phyloP scores from a whole-genome alignment of 2,888 invertebrate species.

The Metopia argyrocephala region DNA sequence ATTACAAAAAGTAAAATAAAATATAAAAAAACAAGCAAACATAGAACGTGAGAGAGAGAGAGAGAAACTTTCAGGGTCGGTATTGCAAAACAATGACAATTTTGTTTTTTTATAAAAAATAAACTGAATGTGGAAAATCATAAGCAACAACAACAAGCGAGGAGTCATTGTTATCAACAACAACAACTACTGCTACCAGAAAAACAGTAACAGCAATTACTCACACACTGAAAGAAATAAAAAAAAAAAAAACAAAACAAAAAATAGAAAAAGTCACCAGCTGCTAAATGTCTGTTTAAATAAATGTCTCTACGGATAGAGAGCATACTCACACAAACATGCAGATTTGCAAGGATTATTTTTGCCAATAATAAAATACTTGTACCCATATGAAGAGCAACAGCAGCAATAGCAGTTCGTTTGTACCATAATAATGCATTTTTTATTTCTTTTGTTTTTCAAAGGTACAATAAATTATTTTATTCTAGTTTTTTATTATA shows the following conservation, averaged over 20 bases:
- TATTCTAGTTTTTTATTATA: conserved; percentile 15
- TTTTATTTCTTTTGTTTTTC: conserved; percentile 3
- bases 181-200: too few relatives aligned
- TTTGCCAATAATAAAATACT: conserved; percentile 29
- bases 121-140: neutral
- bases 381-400: neutral
- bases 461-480: conserved; percentile 60
- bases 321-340: neutral
- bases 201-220: conserved; percentile 9
- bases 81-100: conserved; percentile 60
- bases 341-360: neutral
- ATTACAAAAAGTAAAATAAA: neutral
- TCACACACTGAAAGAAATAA: conserved; percentile 9
- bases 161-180: conserved; percentile 31
- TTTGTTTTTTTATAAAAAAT: conserved; percentile 39
- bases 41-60: neutral
- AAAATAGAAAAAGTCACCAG: conserved; percentile 58
- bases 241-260: neutral
- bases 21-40: neutral
- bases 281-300: conserved; percentile 63
- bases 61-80: conserved; percentile 51
- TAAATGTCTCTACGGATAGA: conserved; percentile 46
- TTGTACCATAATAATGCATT: conserved; percentile 51
- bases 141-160: conserved; percentile 10
- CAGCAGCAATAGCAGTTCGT: neutral